Conservation (phyloP, 2,113 vertebrate species). For the Regulus satrapa region DNA sequence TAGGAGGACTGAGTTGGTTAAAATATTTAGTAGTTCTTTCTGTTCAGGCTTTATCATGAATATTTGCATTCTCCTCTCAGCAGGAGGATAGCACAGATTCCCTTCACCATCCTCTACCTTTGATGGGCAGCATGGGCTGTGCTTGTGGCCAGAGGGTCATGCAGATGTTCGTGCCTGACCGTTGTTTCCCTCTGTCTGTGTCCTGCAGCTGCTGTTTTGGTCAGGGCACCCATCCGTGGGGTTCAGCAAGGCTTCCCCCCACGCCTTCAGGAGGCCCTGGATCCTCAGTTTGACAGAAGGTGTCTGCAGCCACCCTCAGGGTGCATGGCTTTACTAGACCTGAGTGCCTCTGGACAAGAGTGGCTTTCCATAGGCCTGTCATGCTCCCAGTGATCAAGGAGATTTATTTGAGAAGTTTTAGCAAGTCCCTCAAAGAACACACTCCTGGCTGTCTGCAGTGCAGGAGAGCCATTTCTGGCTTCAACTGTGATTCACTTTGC, state of each 20-base stretch:
- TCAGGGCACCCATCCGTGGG: neutral
- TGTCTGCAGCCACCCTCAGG: neutral
- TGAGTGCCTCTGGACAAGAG: neutral
- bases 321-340: neutral
- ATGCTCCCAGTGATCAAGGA: neutral
- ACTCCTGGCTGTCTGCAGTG: neutral
- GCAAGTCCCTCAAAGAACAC: neutral
- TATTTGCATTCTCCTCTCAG: constrained; percentile 31
- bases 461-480: neutral
- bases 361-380: neutral
- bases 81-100: neutral
- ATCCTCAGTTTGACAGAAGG: neutral
- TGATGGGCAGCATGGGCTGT: neutral
- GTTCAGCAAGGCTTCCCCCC: neutral
- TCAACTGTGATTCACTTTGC: neutral
- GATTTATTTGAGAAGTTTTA: neutral
- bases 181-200: neutral
- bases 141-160: neutral
- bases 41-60: neutral
- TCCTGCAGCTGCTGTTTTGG: neutral
- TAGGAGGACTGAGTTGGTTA: constrained; percentile 48
- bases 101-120: neutral
- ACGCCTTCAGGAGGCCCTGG: neutral
- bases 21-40: constrained; percentile 59
- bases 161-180: neutral